Percentiles rank a stretch among this genome's conserved stretches.
Evolutionary conservation across 2,888 invertebrate genomes (phyloP).

Genomic region (Cheilosia vernalis): DNA sequence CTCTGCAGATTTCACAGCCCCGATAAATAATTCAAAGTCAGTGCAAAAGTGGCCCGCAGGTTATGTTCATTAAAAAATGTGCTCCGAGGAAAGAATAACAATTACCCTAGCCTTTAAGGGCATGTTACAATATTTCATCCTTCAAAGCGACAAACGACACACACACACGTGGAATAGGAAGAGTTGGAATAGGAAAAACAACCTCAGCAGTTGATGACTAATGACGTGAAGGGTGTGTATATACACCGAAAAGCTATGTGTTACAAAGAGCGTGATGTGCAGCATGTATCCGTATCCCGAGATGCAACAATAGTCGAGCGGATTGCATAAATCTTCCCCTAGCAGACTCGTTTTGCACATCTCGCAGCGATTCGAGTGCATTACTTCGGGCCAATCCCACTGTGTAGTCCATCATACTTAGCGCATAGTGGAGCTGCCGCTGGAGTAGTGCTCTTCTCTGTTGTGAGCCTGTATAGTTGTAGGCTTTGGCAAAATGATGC

Average conservation of each 20-base stretch:
- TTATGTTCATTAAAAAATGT: constrained; percentile 70
- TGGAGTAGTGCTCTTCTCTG: constrained; percentile 17
- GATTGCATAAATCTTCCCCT: constrained; percentile 63
- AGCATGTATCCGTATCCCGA: constrained; percentile 3
- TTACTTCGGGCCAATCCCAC: constrained; percentile 62
- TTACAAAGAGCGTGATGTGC: constrained; percentile 37
- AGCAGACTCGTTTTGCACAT: constrained; percentile 56
- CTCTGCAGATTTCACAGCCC: constrained; percentile 63
- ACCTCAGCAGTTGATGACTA: constrained; percentile 57
- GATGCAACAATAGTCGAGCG: constrained; percentile 62
- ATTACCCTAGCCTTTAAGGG: constrained; percentile 63
- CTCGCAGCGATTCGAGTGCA: constrained; percentile 43
- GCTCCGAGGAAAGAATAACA: constrained; percentile 67
- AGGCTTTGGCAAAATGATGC: constrained; percentile 24
- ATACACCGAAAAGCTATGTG: constrained; percentile 45
- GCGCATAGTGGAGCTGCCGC: neutral
- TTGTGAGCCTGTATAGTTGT: constrained; percentile 28
- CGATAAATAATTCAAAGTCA: constrained; percentile 75
- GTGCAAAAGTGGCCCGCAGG: constrained; percentile 68
- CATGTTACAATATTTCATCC: constrained; percentile 43
- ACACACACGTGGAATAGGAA: neutral
- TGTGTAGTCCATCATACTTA: constrained; percentile 73
- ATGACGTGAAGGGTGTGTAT: constrained; percentile 50
- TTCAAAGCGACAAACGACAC: constrained; percentile 17
- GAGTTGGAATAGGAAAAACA: neutral